These are phyloP conservation scores for Caenorhabditis sp. DNA, from an alignment of 2,888 invertebrate genomes.

Conservation along the genomic window DNA sequence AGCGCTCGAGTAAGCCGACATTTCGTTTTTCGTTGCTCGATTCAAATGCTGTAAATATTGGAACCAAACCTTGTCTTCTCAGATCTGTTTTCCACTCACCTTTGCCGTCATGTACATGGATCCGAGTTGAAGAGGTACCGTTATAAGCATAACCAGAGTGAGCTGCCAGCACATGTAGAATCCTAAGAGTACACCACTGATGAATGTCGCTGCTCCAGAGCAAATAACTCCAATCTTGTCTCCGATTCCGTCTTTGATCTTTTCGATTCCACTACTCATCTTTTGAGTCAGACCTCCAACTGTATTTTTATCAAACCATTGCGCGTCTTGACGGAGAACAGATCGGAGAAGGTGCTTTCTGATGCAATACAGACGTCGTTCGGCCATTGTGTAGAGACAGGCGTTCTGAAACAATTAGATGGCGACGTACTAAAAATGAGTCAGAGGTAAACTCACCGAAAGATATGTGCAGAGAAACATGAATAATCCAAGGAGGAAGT, in stretches of 20 bases:
- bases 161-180: slow-evolving; percentile 79
- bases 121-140: slow-evolving; percentile 81
- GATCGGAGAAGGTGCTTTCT: slow-evolving; percentile 84
- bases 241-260: slow-evolving; percentile 80
- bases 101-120: slow-evolving; percentile 84
- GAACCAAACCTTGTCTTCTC: too few relatives aligned
- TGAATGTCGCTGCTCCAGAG: slow-evolving; percentile 70
- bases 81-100: slow-evolving; percentile 74
- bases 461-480: slow-evolving; percentile 66
- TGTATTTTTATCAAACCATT: slow-evolving; percentile 84
- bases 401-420: slow-evolving; percentile 79
- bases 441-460: slow-evolving; percentile 63
- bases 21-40: slow-evolving; percentile 84
- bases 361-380: slow-evolving; percentile 84
- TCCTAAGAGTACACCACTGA: slow-evolving; percentile 76
- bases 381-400: slow-evolving; percentile 84
- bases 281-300: slow-evolving; percentile 85
- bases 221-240: slow-evolving; percentile 78
- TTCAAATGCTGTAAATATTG: slow-evolving; percentile 83
- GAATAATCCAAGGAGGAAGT: slow-evolving; percentile 69
- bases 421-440: too few relatives aligned
- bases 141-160: slow-evolving; percentile 80
- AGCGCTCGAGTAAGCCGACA: slow-evolving; percentile 82
- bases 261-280: slow-evolving; percentile 82
- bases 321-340: slow-evolving; percentile 84